phyloP scores from a whole-genome alignment of 2,888 invertebrate species.

The Notodonta dromedarius region DNA sequence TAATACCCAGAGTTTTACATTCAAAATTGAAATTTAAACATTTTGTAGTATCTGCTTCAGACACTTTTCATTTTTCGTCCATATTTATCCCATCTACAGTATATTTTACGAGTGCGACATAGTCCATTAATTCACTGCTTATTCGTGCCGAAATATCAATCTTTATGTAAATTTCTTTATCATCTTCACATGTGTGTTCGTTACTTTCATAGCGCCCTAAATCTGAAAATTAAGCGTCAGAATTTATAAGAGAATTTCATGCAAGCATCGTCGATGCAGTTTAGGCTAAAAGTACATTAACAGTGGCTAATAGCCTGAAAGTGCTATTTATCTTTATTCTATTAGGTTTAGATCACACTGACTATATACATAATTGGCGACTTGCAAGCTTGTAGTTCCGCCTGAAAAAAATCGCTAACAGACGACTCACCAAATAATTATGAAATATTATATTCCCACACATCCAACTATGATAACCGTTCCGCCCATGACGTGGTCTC shows the following conservation, averaged over 20 bases:
- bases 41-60: neutral
- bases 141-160: slow-evolving; percentile 22
- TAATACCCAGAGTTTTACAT: no score
- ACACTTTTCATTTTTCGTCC: neutral
- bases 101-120: slow-evolving; percentile 9
- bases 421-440: no score
- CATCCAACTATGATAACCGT: no score
- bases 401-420: neutral
- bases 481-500: no score
- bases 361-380: no score
- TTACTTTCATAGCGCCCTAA: slow-evolving; percentile 19
- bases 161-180: slow-evolving; percentile 26
- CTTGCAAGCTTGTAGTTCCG: no score
- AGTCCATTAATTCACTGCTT: slow-evolving; percentile 15
- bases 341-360: neutral
- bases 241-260: neutral
- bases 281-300: neutral
- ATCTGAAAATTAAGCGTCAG: slow-evolving; percentile 8
- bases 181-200: slow-evolving; percentile 16
- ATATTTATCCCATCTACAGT: neutral
- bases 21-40: neutral
- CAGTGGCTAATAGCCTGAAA: neutral
- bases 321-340: neutral
- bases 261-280: neutral
- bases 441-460: no score